Evolutionary conservation across 2,113 vertebrate species (phyloP), one percentile per base, ranked within the genome.

Genomic region (Syngnathoides biaculeatus): DNA sequence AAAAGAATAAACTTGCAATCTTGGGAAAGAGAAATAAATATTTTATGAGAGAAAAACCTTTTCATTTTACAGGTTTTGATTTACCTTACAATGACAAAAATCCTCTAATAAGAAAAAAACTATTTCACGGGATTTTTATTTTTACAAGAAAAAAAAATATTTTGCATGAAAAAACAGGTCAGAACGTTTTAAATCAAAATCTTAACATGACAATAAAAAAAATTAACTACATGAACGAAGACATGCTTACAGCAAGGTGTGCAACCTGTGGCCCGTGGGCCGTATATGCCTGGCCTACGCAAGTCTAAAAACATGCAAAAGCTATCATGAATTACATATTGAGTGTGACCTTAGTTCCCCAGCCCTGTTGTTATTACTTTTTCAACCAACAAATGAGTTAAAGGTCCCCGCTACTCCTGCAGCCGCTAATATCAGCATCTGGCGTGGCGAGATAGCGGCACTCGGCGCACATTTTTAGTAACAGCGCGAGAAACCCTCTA

Each of bases 401-500:
- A 45, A 35, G 30, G 55, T 57, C 26, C 22, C 55, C 15, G 58
- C 13, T 5, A 40, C 58, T 38, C 20, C n/a, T 62, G 60, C 40
- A 62, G n/a, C 39, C 14, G n/a, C n/a, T 39, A 43, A 30, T 27
- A 67, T 64, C 50, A 83, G 64, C 50, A 68, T 13, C 45, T 61
- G 35, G 24, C 6, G 0, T 45, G 55, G 22, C 24, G 30, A 79
- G 43, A 77, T 67, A 68, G 71, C 50, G 62, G 17, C 1, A 24
- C 22, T 14, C 17, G 3, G 15, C 0, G 9, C 0, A 24, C 10
- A 26, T 3, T 35, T 5, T 35, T 48, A 60, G 65, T 67, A 74
- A 59, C 47, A 40, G 11, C 13, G 70, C 67, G 80, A 78, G 84
- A 72, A 57, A 68, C 68, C 60, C 4, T 26, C 40, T 26, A 43